Evolutionary conservation across 2,888 invertebrate genomes (phyloP), one percentile per base, ranked within the genome.

Genomic region (Gari tellinella): DNA sequence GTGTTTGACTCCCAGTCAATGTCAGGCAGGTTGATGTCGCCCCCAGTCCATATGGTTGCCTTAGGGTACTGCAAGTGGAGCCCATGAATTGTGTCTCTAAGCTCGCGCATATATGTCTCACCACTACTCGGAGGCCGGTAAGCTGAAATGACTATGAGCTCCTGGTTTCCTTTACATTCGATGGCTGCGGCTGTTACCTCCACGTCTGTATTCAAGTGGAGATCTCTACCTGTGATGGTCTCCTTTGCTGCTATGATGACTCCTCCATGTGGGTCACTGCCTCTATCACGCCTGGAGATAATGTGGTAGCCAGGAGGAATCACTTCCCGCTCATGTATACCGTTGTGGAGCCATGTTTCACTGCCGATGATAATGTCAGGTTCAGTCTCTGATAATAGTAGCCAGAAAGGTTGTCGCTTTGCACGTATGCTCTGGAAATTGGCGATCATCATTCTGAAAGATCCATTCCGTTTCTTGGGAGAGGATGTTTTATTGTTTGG

Each of bases 181-280:
- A 62, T 19, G 0, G 40, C 21, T 48, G 68, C 41, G 12, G 46
- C 52, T 8, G 21, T 37, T 17, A 61, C 10, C 37, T 61, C 67
- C n/a, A 48, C 17, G 14, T 17, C 12, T 3, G 45, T 49, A 14
- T 10, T 2, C n/a, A 49, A 17, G n/a, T 49, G n/a, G 5, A 68
- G 8, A 7, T 68, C 43, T 19, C 15, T n/a, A 21, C 43, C 62
- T n/a, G 25, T 19, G 12, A 64, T 53, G 57, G 38, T 48, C 1
- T 65, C 56, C 48, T 57, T 65, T 1, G 66, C 60, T 19, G 41
- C 41, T 14, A 66, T 66, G n/a, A 52, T 43, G 0, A 66, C 60
- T 19, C 60, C 66, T 37, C 60, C 60, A 60, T 60, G 52, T 1
- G 19, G 56, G 25, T 31, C 38, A 21, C 19, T 19, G 21, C n/a